Conservation (phyloP, 1,140 invertebrate species). For the Whitmania pigra region DNA sequence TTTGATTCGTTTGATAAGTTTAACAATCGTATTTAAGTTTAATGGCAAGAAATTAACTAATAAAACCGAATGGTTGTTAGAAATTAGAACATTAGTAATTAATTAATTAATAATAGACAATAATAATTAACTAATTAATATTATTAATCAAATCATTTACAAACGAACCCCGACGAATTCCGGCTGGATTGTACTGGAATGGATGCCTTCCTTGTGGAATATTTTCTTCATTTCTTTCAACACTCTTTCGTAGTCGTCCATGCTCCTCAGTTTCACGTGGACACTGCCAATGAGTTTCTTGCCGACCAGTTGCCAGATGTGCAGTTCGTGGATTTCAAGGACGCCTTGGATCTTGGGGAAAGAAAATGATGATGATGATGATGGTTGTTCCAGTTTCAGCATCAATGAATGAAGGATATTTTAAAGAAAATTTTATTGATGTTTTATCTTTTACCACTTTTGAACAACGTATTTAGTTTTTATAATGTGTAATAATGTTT, state of each 20-base stretch:
- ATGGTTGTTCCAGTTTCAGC: too few relatives aligned
- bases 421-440: too few relatives aligned
- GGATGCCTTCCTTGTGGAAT: slow-evolving; percentile 19
- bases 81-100: too few relatives aligned
- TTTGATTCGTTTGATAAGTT: too few relatives aligned
- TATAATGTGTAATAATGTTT: neutral
- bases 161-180: slow-evolving; percentile 13
- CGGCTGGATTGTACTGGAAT: slow-evolving; percentile 16
- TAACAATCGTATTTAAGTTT: too few relatives aligned
- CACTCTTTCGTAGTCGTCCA: slow-evolving; percentile 6
- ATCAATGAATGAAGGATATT: too few relatives aligned
- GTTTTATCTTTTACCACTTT: neutral
- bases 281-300: neutral
- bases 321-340: slow-evolving; percentile 11
- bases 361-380: neutral
- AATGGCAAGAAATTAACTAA: too few relatives aligned
- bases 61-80: too few relatives aligned
- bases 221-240: slow-evolving; percentile 3
- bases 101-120: too few relatives aligned
- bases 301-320: slow-evolving; percentile 16
- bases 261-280: neutral
- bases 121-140: too few relatives aligned
- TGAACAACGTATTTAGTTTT: neutral
- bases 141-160: too few relatives aligned
- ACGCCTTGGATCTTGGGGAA: slow-evolving; percentile 2